phyloP scores from a whole-genome alignment of 2,113 vertebrate species.

The Lates calcarifer region DNA sequence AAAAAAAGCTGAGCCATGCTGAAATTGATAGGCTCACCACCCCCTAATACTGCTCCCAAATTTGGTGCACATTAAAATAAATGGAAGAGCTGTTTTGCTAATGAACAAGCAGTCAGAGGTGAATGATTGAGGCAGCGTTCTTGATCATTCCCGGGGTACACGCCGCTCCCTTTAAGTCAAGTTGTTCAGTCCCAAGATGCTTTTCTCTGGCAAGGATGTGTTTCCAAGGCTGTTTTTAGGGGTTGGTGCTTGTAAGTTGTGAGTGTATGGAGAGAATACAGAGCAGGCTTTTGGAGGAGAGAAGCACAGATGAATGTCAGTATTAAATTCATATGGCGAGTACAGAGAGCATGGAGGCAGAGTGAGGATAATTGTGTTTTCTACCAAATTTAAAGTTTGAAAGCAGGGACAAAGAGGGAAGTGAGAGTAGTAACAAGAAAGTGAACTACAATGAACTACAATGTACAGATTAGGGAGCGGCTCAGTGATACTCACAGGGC shows the following conservation, averaged over 20 bases:
- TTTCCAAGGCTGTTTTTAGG: constrained; percentile 31
- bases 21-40: constrained; percentile 48
- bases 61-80: constrained; percentile 58
- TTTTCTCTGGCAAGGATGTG: constrained; percentile 23
- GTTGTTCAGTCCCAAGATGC: constrained; percentile 39
- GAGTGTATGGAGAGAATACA: constrained; percentile 38
- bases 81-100: constrained; percentile 58
- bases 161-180: constrained; percentile 51
- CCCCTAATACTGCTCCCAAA: constrained; percentile 44
- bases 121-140: constrained; percentile 52
- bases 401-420: constrained; percentile 14
- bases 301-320: constrained; percentile 19
- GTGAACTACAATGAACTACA: constrained; percentile 2
- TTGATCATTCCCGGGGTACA: constrained; percentile 28
- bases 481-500: constrained; percentile 88
- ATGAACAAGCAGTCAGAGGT: constrained; percentile 57
- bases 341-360: constrained; percentile 10
- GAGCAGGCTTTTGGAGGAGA: constrained; percentile 32
- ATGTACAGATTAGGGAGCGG: background rate
- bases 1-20: constrained; percentile 25
- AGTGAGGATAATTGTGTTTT: constrained; percentile 41
- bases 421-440: constrained; percentile 3
- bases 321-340: constrained; percentile 23
- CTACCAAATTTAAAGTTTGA: constrained; percentile 37
- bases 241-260: constrained; percentile 8